phyloP scores from a whole-genome alignment of 1,140 invertebrate species.

The Linepithema humile region DNA sequence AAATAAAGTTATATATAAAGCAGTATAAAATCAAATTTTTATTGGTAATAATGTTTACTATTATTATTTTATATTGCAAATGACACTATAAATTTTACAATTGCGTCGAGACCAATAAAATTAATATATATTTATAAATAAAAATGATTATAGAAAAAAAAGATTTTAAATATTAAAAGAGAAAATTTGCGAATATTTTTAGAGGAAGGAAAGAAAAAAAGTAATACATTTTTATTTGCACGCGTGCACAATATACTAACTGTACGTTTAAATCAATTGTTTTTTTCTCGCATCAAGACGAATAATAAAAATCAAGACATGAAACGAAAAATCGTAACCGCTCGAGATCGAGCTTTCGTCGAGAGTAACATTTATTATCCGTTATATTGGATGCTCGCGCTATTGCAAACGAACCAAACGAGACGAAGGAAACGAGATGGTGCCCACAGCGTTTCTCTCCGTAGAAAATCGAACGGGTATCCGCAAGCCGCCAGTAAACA shows the following conservation, averaged over 20 bases:
- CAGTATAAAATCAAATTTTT: neutral
- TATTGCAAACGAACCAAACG: constrained; percentile 34
- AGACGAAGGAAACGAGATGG: constrained; percentile 25
- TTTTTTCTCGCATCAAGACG: neutral
- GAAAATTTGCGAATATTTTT: too few relatives aligned
- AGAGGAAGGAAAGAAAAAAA: neutral
- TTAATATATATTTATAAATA: neutral
- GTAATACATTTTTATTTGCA: neutral
- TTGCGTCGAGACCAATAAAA: neutral
- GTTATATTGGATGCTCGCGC: neutral
- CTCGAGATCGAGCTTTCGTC: constrained; percentile 14
- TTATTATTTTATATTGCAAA: neutral
- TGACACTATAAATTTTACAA: neutral
- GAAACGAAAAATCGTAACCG: constrained; percentile 7
- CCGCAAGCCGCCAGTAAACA: constrained; percentile 42
- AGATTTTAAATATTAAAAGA: too few relatives aligned
- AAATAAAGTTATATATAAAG: constrained; percentile 22
- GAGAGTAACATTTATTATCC: constrained; percentile 51
- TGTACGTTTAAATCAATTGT: neutral
- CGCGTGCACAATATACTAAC: neutral
- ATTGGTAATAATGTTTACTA: neutral
- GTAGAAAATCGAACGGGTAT: constrained; percentile 33
- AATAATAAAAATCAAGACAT: constrained; percentile 15
- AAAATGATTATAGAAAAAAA: too few relatives aligned
- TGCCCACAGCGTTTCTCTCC: neutral